Conservation (phyloP, 1,140 invertebrate species). For the Drosophila sp. region DNA sequence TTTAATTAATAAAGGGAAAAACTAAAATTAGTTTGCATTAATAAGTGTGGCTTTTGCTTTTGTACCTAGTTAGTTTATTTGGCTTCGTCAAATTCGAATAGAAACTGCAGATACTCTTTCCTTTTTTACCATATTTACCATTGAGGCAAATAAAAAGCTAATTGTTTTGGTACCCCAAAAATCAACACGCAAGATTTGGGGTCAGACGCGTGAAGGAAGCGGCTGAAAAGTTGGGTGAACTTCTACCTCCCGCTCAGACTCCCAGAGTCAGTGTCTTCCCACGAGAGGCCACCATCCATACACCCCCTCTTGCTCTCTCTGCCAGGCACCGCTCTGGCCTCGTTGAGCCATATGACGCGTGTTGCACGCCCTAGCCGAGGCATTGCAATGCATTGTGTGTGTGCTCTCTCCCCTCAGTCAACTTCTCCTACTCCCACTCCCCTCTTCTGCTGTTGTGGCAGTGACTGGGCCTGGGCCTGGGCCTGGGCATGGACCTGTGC, state of each 20-base stretch:
- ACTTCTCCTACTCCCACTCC: slow-evolving; percentile 8
- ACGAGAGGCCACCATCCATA: not conserved
- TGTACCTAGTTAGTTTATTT: too few species aligned
- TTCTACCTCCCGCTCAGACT: not conserved
- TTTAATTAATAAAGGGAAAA: too few species aligned
- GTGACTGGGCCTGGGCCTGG: slow-evolving; percentile 28
- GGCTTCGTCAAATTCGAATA: not conserved
- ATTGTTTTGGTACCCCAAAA: slow-evolving; percentile 80
- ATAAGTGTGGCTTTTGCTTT: too few species aligned
- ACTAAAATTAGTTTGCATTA: too few species aligned
- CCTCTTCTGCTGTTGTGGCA: slow-evolving; percentile 31
- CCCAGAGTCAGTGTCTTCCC: slow-evolving; percentile 22
- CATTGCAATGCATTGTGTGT: slow-evolving; percentile 50
- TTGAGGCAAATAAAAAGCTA: slow-evolving; percentile 49
- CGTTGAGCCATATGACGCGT: slow-evolving; percentile 77
- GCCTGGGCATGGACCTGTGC: slow-evolving; percentile 35
- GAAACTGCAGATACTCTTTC: slow-evolving; percentile 16
- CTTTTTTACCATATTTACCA: not conserved
- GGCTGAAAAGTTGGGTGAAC: slow-evolving; percentile 4
- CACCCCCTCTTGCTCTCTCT: not conserved
- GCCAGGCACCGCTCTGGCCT: slow-evolving; percentile 35
- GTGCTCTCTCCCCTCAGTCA: not conserved
- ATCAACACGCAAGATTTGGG: slow-evolving; percentile 68
- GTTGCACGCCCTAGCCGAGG: slow-evolving; percentile 66
- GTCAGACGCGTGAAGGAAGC: slow-evolving; percentile 6